Evolutionary conservation across 2,888 invertebrate species (phyloP).

Genomic region (Idaea straminata): DNA sequence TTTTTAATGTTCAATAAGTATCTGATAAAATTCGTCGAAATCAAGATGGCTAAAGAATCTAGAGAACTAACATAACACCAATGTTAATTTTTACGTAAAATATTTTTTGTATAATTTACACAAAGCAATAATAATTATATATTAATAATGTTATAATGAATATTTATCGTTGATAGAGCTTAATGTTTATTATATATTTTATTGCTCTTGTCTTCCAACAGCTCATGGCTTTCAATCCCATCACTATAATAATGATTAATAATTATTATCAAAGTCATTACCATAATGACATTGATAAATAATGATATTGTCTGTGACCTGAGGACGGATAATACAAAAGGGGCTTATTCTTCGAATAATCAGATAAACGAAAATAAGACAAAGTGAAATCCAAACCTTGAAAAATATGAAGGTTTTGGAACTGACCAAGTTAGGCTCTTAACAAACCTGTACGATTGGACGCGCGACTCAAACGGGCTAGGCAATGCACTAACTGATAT

Average conservation of each 20-base stretch:
- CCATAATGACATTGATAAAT: constrained; percentile 12
- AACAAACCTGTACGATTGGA: not conserved
- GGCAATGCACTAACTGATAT: too few species aligned
- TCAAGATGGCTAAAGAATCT: too few species aligned
- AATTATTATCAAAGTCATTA: not conserved
- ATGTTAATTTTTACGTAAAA: too few species aligned
- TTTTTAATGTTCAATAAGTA: too few species aligned
- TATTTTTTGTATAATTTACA: not conserved
- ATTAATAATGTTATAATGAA: not conserved
- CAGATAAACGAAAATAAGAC: not conserved
- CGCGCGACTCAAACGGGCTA: not conserved
- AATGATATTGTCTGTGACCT: constrained; percentile 40
- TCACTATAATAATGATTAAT: not conserved
- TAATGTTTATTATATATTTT: constrained; percentile 13
- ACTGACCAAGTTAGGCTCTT: not conserved
- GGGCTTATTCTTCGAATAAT: not conserved
- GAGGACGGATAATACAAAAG: constrained; percentile 29
- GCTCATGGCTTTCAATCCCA: constrained; percentile 8
- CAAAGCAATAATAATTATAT: not conserved
- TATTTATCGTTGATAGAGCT: not conserved
- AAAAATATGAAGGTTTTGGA: not conserved
- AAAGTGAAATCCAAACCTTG: not conserved
- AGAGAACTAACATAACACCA: too few species aligned
- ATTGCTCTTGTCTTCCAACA: constrained; percentile 12
- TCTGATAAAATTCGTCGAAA: too few species aligned